Evolutionary conservation across 2,797 vertebrate genomes (phyloP).

Genomic region (Tauraco hartlaubi): DNA sequence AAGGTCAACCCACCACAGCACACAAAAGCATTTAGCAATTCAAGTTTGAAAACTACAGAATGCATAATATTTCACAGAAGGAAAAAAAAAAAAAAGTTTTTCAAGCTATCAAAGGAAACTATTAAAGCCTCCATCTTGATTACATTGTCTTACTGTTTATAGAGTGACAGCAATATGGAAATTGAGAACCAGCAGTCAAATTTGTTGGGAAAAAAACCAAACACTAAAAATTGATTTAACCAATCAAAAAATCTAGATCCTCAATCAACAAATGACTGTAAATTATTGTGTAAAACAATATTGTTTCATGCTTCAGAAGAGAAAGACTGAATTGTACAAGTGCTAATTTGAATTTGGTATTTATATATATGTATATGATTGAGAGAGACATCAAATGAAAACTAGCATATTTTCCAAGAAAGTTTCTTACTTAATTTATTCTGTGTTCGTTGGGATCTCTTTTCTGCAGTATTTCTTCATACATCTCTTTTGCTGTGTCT

Average conservation of each 20-base stretch:
- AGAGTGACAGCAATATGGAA: background rate
- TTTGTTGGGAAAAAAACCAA: background rate
- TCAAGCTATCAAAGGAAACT: background rate
- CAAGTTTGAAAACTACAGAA: background rate
- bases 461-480: background rate
- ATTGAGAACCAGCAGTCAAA: slow-evolving; percentile 20
- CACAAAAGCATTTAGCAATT: background rate
- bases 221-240: background rate
- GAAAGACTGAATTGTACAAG: background rate
- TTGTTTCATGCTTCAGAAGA: background rate
- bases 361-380: background rate
- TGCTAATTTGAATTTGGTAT: background rate
- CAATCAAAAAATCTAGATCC: slow-evolving; percentile 11
- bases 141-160: slow-evolving; percentile 43
- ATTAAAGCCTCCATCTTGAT: slow-evolving; percentile 15
- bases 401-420: background rate
- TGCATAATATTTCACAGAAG: background rate
- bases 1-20: background rate
- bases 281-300: background rate
- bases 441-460: background rate
- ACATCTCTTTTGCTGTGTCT: background rate
- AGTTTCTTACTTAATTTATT: background rate
- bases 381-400: background rate
- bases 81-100: background rate
- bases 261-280: slow-evolving; percentile 18